A percentile compares a stretch with the other conserved stretches of the same genome.
Evolutionary conservation across 2,888 invertebrate species (phyloP).

Genomic region (Zele albiditarsus): DNA sequence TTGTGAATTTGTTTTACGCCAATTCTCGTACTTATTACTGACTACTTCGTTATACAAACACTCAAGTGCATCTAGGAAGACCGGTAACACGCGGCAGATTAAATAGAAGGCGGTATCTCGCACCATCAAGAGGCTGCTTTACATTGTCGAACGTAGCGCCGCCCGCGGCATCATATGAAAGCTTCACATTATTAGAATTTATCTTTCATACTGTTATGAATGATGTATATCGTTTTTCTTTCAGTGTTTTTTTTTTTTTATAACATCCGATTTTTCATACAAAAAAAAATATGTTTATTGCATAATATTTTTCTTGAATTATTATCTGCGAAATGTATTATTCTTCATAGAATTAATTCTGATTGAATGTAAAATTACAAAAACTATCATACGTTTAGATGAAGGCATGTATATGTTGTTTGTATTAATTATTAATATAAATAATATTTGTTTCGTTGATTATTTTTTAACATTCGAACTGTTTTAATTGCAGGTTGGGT

Average conservation of each 20-base stretch:
- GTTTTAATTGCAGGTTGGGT: too few species aligned
- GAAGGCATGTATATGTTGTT: too few species aligned
- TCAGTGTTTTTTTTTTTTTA: not conserved
- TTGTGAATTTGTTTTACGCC: too few species aligned
- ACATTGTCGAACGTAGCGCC: constrained; percentile 10
- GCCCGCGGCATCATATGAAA: not conserved
- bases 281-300: not conserved
- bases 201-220: not conserved
- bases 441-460: too few species aligned
- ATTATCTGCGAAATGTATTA: too few species aligned
- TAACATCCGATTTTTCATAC: not conserved
- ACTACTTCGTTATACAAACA: not conserved
- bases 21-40: too few species aligned
- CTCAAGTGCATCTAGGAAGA: constrained; percentile 23
- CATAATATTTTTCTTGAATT: too few species aligned
- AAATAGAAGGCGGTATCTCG: constrained; percentile 32
- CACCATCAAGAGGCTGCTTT: not conserved
- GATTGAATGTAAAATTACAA: too few species aligned
- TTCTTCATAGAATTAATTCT: too few species aligned
- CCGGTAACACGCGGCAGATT: constrained; percentile 31
- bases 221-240: not conserved
- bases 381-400: too few species aligned
- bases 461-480: too few species aligned
- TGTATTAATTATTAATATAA: too few species aligned
- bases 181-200: not conserved